Conservation (phyloP, 2,888 invertebrate species). For the Drosophila emarginata region DNA sequence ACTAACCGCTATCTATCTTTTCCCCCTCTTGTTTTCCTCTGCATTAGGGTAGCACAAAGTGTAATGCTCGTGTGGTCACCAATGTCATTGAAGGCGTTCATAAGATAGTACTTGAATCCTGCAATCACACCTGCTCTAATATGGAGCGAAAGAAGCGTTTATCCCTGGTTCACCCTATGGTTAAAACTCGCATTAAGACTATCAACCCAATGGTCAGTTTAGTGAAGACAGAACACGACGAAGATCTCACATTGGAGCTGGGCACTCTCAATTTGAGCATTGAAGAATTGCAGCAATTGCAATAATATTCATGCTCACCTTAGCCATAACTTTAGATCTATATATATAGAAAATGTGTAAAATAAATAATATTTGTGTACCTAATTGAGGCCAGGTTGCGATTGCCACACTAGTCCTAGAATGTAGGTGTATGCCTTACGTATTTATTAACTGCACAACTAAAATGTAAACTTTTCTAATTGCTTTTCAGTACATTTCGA, state of each 20-base stretch:
- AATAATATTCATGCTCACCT: slow-evolving; percentile 23
- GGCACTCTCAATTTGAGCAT: slow-evolving; percentile 61
- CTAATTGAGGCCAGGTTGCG: neutral
- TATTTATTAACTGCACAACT: neutral
- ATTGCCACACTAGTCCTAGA: neutral
- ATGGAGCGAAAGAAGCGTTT: slow-evolving; percentile 77
- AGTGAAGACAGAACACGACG: slow-evolving; percentile 53
- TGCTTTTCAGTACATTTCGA: slow-evolving; percentile 42
- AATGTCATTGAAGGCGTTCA: slow-evolving; percentile 81
- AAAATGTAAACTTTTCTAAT: neutral
- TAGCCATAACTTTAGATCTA: slow-evolving; percentile 40
- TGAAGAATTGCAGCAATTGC: slow-evolving; percentile 57
- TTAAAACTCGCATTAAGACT: slow-evolving; percentile 23
- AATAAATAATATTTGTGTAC: slow-evolving; percentile 20
- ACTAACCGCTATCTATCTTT: neutral
- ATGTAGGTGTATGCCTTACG: neutral
- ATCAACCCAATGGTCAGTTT: slow-evolving; percentile 20
- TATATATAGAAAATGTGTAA: slow-evolving; percentile 14
- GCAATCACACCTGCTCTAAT: slow-evolving; percentile 79
- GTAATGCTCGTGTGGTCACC: slow-evolving; percentile 82
- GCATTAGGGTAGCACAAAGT: slow-evolving; percentile 81
- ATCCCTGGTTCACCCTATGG: slow-evolving; percentile 24
- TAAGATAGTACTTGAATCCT: slow-evolving; percentile 80
- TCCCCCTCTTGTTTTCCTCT: neutral
- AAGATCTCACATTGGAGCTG: slow-evolving; percentile 58